A percentile compares a stretch with the other conserved stretches of the same genome.
These are phyloP conservation scores for Drosophila pseudoananassae DNA, from an alignment of 1,140 invertebrate species.

Conservation along the genomic window DNA sequence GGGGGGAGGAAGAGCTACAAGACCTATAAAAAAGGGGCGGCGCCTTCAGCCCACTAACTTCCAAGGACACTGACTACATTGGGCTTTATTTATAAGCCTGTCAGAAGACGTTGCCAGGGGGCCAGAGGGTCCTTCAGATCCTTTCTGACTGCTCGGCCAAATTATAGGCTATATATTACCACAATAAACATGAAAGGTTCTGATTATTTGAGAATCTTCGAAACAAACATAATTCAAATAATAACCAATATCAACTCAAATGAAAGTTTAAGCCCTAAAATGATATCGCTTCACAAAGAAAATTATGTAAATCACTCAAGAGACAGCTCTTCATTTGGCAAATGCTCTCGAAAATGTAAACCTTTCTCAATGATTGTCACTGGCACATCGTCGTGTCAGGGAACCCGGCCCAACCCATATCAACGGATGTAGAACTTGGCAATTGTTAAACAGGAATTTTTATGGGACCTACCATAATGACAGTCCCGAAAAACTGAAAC, in stretches of 20 bases:
- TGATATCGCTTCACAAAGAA: not conserved
- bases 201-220: slow-evolving; percentile 1
- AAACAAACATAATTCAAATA: slow-evolving; percentile 1
- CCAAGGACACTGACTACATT: slow-evolving; percentile 22
- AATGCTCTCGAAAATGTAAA: not conserved
- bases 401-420: slow-evolving; percentile 10
- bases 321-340: not conserved
- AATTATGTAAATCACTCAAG: not conserved
- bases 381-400: slow-evolving; percentile 10
- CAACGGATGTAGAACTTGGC: slow-evolving; percentile 12
- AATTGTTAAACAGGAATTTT: slow-evolving; percentile 38
- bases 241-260: slow-evolving; percentile 8
- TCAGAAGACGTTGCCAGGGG: not conserved
- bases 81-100: slow-evolving; percentile 33
- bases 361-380: slow-evolving; percentile 13
- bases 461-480: slow-evolving; percentile 32
- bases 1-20: not conserved
- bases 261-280: not conserved
- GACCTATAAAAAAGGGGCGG: slow-evolving; percentile 36
- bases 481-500: slow-evolving; percentile 30
- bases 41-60: not conserved
- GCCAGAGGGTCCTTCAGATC: slow-evolving; percentile 7
- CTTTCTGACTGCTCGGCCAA: not conserved
- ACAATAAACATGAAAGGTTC: slow-evolving; percentile 28
- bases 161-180: slow-evolving; percentile 6